These are phyloP conservation scores for Anhinga anhinga DNA, from an alignment of 2,113 vertebrate genomes.

Conservation along the genomic window DNA sequence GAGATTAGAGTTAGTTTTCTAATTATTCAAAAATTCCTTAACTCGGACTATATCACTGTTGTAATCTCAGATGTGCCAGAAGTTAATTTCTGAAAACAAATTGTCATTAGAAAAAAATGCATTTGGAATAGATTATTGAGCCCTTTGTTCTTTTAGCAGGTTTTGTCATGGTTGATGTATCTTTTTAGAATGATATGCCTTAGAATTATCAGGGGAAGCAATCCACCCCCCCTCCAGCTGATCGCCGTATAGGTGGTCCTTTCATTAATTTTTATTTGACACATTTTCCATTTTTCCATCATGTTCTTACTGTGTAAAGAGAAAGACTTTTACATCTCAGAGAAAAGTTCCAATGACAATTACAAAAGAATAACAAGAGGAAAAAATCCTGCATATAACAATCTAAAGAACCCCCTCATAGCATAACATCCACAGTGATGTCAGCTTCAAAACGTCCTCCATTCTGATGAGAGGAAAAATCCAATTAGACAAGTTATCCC, in stretches of 20 bases:
- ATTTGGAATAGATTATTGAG: background rate
- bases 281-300: background rate
- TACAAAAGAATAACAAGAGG: conserved; percentile 44
- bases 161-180: background rate
- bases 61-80: background rate
- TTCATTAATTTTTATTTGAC: conserved; percentile 32
- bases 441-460: conserved; percentile 58
- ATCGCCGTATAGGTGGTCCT: background rate
- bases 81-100: conserved; percentile 29
- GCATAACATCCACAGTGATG: conserved; percentile 45
- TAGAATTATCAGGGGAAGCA: background rate
- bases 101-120: background rate
- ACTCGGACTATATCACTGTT: background rate
- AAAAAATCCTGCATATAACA: conserved; percentile 48
- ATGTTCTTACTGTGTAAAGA: background rate
- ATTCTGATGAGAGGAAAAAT: conserved; percentile 65
- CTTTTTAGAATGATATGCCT: background rate
- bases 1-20: background rate
- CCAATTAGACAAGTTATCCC: conserved; percentile 67
- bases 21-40: background rate
- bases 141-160: background rate
- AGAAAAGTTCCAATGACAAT: conserved; percentile 57
- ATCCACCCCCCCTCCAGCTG: background rate
- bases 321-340: background rate
- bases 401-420: conserved; percentile 49